Evolutionary conservation across 2,888 invertebrate species (phyloP).

Genomic region (Perizoma flavofasciatum): DNA sequence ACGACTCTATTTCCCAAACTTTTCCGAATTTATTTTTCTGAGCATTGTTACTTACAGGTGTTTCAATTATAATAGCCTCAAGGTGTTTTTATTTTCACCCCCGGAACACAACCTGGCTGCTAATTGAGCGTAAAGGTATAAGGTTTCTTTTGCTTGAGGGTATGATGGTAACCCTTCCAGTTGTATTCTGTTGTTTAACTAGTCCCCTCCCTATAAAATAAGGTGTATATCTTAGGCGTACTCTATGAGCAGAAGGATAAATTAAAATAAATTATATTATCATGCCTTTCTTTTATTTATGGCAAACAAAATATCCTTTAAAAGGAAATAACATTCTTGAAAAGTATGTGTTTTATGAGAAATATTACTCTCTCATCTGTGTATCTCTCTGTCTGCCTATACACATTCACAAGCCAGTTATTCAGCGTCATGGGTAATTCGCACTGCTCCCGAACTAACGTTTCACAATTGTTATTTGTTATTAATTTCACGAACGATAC

Average conservation of each 20-base stretch:
- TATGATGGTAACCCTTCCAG: slow-evolving; percentile 1
- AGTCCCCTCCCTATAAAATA: background rate
- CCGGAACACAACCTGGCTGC: slow-evolving; percentile 39
- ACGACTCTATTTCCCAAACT: slow-evolving; percentile 43
- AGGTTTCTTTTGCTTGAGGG: slow-evolving; percentile 50
- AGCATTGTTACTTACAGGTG: slow-evolving; percentile 49
- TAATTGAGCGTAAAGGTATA: slow-evolving; percentile 59
- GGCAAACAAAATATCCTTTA: too few species aligned
- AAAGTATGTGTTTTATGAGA: background rate
- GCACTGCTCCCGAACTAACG: slow-evolving; percentile 79
- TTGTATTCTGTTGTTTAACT: background rate
- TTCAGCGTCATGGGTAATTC: slow-evolving; percentile 77
- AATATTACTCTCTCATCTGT: background rate
- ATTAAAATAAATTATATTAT: too few species aligned
- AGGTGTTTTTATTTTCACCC: slow-evolving; percentile 44
- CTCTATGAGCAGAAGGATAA: background rate
- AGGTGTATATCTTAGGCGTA: too few species aligned
- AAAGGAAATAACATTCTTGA: too few species aligned
- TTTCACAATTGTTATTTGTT: slow-evolving; percentile 84
- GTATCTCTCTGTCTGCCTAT: slow-evolving; percentile 19
- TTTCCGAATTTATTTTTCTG: slow-evolving; percentile 34
- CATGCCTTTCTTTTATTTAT: too few species aligned
- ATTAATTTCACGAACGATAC: slow-evolving; percentile 84
- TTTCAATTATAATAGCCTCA: slow-evolving; percentile 53
- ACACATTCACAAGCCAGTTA: slow-evolving; percentile 56